Conservation (phyloP, 2,888 invertebrate species). For the Agelastica alni region DNA sequence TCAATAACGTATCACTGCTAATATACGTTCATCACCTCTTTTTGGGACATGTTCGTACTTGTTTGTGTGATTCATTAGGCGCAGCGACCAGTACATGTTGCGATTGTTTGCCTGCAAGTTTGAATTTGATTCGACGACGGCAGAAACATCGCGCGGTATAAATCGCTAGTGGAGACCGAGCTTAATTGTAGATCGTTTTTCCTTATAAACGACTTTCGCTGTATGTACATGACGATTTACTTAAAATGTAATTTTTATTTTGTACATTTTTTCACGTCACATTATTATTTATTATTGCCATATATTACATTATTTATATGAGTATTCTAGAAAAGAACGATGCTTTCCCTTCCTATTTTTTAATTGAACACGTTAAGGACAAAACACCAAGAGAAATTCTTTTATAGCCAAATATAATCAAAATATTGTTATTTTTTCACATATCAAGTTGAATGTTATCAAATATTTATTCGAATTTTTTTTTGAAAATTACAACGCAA, state of each 20-base stretch:
- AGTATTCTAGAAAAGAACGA: conserved; percentile 19
- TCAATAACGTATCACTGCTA: too few relatives aligned
- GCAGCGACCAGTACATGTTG: too few relatives aligned
- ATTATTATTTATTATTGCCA: conserved; percentile 35
- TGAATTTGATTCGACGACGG: too few relatives aligned
- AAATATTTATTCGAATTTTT: conserved; percentile 31
- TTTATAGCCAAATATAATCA: conserved; percentile 36
- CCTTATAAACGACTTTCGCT: conserved; percentile 10
- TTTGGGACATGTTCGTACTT: too few relatives aligned
- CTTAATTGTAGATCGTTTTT: too few relatives aligned
- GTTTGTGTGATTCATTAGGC: too few relatives aligned
- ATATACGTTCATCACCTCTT: too few relatives aligned
- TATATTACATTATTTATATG: conserved; percentile 24
- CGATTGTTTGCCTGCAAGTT: too few relatives aligned
- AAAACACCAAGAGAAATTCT: conserved; percentile 38
- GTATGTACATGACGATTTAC: conserved; percentile 28
- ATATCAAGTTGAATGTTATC: conserved; percentile 41
- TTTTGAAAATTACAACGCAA: conserved; percentile 24
- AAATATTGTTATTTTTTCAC: conserved; percentile 43
- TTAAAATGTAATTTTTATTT: conserved; percentile 19
- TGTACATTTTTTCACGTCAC: conserved; percentile 29
- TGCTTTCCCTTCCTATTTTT: conserved; percentile 14
- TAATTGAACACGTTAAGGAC: conserved; percentile 29
- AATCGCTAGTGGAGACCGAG: too few relatives aligned
- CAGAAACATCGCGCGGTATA: too few relatives aligned